Evolutionary conservation across 92 coral and sea anemone genomes (phyloP).

Genomic region (Porites rus): DNA sequence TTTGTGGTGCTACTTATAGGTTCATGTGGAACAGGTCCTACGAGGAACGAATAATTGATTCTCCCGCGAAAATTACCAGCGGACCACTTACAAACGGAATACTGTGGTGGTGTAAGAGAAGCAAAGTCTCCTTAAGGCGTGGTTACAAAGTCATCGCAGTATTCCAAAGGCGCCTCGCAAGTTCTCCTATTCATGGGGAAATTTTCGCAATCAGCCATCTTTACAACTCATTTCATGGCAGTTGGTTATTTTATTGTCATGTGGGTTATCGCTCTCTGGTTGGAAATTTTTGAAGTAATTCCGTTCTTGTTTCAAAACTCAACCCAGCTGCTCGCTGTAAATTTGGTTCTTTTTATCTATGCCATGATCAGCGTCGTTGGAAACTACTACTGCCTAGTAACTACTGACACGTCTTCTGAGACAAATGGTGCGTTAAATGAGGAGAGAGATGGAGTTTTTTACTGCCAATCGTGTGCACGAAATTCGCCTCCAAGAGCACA

Average conservation of each 20-base stretch:
- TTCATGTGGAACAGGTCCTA: neutral
- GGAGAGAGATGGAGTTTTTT: conserved; percentile 69
- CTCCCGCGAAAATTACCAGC: conserved; percentile 46
- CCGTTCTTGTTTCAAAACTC: conserved; percentile 68
- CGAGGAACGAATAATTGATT: neutral
- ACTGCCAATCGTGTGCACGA: conserved; percentile 84
- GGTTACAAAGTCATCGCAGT: neutral
- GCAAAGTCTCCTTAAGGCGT: neutral
- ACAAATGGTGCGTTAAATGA: conserved; percentile 29
- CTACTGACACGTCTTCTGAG: conserved; percentile 73
- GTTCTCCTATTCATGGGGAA: neutral
- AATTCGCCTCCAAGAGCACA: conserved; percentile 93
- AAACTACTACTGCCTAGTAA: conserved; percentile 71
- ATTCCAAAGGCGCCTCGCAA: neutral
- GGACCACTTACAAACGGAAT: neutral
- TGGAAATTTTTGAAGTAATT: conserved; percentile 66
- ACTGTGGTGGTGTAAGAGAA: neutral
- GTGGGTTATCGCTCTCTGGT: conserved; percentile 12
- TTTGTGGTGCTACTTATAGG: neutral
- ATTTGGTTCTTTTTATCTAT: conserved; percentile 55
- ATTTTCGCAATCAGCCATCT: conserved; percentile 1
- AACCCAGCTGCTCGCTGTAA: conserved; percentile 22
- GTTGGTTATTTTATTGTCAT: conserved; percentile 34
- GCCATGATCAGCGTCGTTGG: conserved; percentile 62
- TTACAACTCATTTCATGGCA: conserved; percentile 27